Percentiles rank a stretch among this genome's conserved stretches.
Conservation (phyloP, 2,888 invertebrate species). For the Drosophila prostipennis region DNA sequence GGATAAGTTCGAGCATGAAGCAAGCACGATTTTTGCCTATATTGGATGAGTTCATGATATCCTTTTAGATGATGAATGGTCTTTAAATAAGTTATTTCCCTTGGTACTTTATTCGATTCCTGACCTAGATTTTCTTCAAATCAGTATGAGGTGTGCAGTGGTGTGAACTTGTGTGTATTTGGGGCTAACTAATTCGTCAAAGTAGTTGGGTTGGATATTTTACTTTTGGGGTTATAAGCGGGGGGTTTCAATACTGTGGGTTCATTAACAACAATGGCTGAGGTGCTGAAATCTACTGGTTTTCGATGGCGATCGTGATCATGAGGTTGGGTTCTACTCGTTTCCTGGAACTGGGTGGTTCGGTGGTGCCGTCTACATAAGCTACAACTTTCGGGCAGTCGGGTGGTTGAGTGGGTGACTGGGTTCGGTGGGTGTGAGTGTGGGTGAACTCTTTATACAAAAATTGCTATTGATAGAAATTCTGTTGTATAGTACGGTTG, state of each 20-base stretch:
- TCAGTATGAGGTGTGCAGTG: conserved; percentile 27
- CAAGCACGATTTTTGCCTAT: conserved; percentile 31
- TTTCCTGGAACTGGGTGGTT: conserved; percentile 23
- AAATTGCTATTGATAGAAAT: conserved; percentile 57
- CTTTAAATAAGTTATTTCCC: not conserved
- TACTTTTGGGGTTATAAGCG: conserved; percentile 12
- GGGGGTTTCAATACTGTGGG: conserved; percentile 10
- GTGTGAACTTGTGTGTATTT: conserved; percentile 5
- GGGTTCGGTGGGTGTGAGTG: conserved; percentile 13
- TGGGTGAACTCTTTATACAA: conserved; percentile 38
- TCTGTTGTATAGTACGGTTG: conserved; percentile 33
- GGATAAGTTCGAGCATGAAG: conserved; percentile 21
- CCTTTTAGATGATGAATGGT: conserved; percentile 9
- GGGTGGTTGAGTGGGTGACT: conserved; percentile 8
- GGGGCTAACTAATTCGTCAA: conserved; percentile 7
- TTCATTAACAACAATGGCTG: conserved; percentile 24
- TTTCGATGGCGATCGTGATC: conserved; percentile 19
- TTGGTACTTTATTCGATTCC: not conserved
- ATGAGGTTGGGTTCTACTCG: conserved; percentile 24
- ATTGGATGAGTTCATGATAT: conserved; percentile 24
- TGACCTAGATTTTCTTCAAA: conserved; percentile 10
- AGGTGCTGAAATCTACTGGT: conserved; percentile 28
- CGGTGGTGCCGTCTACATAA: conserved; percentile 41
- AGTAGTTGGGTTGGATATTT: not conserved
- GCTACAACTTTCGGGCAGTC: conserved; percentile 36